Conservation (phyloP, 2,888 invertebrate genomes). For the Caenorhabditis zanzibari region DNA sequence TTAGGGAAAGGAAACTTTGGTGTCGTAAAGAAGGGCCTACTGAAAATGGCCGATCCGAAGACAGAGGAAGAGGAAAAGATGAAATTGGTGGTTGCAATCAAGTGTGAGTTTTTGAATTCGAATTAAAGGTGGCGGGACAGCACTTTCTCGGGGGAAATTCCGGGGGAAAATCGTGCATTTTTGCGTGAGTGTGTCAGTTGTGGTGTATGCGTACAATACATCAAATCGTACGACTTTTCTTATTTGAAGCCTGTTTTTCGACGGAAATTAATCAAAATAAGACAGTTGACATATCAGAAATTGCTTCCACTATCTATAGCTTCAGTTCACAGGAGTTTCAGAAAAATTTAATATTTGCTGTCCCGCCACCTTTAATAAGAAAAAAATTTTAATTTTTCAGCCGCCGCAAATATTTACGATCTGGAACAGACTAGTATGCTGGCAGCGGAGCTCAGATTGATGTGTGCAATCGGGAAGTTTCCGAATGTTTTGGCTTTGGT, state of each 20-base stretch:
- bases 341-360: too few relatives aligned
- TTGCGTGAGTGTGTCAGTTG: too few relatives aligned
- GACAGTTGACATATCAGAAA: too few relatives aligned
- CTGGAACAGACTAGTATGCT: constrained; percentile 67
- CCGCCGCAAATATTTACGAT: constrained; percentile 50
- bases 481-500: constrained; percentile 73
- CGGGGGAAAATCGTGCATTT: too few relatives aligned
- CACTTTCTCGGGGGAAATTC: too few relatives aligned
- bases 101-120: constrained; percentile 53
- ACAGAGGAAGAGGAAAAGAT: constrained; percentile 53
- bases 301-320: too few relatives aligned
- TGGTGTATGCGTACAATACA: too few relatives aligned
- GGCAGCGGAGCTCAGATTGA: constrained; percentile 71
- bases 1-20: constrained; percentile 74
- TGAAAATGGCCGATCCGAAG: constrained; percentile 59
- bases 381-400: constrained; percentile 27
- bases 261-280: too few relatives aligned
- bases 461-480: constrained; percentile 73
- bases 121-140: neutral
- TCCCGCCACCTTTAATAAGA: too few relatives aligned
- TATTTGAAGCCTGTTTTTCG: too few relatives aligned
- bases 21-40: constrained; percentile 63
- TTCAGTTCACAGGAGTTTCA: too few relatives aligned
- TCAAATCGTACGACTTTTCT: too few relatives aligned
- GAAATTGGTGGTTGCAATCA: constrained; percentile 70